These are phyloP conservation scores for Urocitellus parryii DNA, from an alignment of 2,113 vertebrate genomes.

Conservation along the genomic window DNA sequence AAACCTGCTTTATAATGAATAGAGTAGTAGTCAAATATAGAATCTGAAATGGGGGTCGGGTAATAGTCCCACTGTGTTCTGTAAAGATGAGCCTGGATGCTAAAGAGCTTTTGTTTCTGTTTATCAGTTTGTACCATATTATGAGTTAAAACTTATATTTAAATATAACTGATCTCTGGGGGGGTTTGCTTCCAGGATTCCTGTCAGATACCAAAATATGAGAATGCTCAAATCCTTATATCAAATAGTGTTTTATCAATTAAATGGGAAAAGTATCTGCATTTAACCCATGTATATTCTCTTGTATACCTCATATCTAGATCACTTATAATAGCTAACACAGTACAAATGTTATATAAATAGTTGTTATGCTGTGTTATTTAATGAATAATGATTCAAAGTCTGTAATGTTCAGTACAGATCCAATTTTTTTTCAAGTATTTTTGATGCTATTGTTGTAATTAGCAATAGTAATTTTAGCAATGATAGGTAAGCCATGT, in stretches of 20 bases:
- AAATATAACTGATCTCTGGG: background rate
- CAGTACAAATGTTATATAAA: background rate
- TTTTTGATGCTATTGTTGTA: background rate
- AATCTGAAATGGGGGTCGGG: background rate
- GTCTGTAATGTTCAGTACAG: background rate
- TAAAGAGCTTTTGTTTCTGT: conserved; percentile 9
- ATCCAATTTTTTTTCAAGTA: background rate
- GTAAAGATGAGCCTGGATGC: background rate
- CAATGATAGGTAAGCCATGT: background rate
- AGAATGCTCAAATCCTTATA: background rate
- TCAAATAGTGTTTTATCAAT: background rate
- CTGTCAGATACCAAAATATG: background rate
- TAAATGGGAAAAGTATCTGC: background rate
- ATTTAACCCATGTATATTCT: background rate
- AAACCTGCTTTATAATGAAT: background rate
- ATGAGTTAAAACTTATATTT: conserved; percentile 24
- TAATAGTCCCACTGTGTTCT: background rate
- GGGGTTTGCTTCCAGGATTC: background rate
- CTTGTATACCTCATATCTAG: background rate
- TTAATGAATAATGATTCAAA: background rate
- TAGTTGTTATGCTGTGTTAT: background rate
- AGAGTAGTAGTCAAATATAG: background rate
- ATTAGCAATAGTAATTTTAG: background rate
- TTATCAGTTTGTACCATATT: background rate
- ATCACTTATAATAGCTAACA: background rate